Evolutionary conservation across 2,888 invertebrate genomes (phyloP).

Genomic region (Athripsodes cinereus): DNA sequence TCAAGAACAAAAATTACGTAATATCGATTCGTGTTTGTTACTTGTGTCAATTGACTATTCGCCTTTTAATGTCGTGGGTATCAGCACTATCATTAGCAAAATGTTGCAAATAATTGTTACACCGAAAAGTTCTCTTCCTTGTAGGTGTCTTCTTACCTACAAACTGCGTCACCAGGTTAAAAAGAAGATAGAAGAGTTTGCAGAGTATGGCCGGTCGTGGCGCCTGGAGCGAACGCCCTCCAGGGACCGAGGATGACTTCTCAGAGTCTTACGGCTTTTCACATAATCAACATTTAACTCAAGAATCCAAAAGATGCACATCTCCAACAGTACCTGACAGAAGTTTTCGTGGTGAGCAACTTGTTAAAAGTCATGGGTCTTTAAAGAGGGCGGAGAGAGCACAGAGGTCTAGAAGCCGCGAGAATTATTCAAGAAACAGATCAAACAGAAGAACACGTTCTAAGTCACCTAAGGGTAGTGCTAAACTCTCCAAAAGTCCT

Average conservation of each 20-base stretch:
- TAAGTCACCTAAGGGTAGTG: slow-evolving; percentile 3
- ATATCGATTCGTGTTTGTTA: neutral
- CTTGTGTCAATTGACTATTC: neutral
- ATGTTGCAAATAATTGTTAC: slow-evolving; percentile 34
- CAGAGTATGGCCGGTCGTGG: slow-evolving; percentile 26
- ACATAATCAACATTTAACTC: slow-evolving; percentile 26
- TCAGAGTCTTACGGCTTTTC: slow-evolving; percentile 35
- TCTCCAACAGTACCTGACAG: neutral
- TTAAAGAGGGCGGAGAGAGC: neutral
- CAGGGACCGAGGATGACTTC: slow-evolving; percentile 47
- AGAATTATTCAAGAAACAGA: slow-evolving; percentile 24
- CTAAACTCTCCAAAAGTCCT: slow-evolving; percentile 12
- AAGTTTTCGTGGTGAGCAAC: neutral
- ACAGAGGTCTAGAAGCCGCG: neutral
- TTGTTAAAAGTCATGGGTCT: neutral
- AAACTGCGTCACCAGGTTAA: slow-evolving; percentile 48
- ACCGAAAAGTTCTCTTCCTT: slow-evolving; percentile 65
- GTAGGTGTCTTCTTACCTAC: slow-evolving; percentile 59
- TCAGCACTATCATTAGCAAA: slow-evolving; percentile 11
- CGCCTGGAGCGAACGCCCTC: slow-evolving; percentile 50
- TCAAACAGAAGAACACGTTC: slow-evolving; percentile 33
- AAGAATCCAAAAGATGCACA: slow-evolving; percentile 10
- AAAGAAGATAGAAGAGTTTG: slow-evolving; percentile 35
- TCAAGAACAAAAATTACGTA: neutral
- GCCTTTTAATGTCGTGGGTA: slow-evolving; percentile 5